Evolutionary conservation across 2,113 vertebrate genomes (phyloP), one percentile per base, ranked within the genome.

Genomic region (Zosterops lateralis): DNA sequence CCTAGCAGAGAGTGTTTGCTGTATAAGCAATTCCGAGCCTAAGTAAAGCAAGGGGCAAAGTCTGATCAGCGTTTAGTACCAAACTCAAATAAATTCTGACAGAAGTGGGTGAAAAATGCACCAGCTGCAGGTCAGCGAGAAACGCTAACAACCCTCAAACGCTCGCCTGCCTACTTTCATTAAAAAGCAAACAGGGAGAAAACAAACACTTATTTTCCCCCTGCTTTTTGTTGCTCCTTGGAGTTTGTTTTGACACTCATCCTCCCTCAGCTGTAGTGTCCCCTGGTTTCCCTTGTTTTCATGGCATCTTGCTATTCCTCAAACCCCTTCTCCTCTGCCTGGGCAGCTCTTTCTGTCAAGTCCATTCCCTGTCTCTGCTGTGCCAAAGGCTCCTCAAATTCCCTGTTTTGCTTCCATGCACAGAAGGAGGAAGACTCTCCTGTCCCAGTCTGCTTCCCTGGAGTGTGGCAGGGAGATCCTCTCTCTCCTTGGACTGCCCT

Each of bases 51-150:
- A 83, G 87, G 92, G 88, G 78, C 94, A 95, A 94, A 95, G 95
- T 96, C 86, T 95, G 94, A 97, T 79, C 90, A 76, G 70, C 34
- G 12, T 90, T 91, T 84, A 87, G 84, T 42, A 92, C 76, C 76
- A 93, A 93, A 93, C 73, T 96, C 91, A 95, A 95, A 95, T 92
- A 94, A 92, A 96, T 94, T 95, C 83, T 95, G 94, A 95, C 87
- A 95, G 96, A 95, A 95, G 79, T 56, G 91, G 87, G 91, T 93
- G 84, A 95, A 93, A 96, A 97, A 96, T 89, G 84, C 28, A 17
- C 81, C 93, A 96, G 87, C 92, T 92, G 93, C 84, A 93, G 89
- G 78, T 87, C 89, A 95, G 89, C 54, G 93, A 70, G 74, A 95
- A 95, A 94, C 4, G 58, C 84, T 95, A 85, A 95, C 78, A 87